These are phyloP conservation scores for Drosophila mimetica DNA, from an alignment of 2,888 invertebrate species.

Conservation along the genomic window DNA sequence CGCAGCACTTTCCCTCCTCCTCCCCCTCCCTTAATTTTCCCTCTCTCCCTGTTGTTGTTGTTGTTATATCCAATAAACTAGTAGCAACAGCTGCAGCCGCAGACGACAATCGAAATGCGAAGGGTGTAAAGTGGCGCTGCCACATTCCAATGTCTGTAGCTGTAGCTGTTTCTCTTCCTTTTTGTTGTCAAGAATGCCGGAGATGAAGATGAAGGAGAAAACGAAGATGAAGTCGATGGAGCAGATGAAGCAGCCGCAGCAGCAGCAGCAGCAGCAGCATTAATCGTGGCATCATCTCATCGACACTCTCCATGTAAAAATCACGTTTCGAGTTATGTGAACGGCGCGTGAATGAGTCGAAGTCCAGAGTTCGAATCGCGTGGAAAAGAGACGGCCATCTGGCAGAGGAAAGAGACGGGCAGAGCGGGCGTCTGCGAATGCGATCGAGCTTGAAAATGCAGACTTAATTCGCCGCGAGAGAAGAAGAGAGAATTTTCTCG, in stretches of 20 bases:
- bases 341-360: slow-evolving; percentile 72
- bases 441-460: slow-evolving; percentile 24
- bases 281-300: slow-evolving; percentile 41
- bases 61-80: slow-evolving; percentile 43
- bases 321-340: slow-evolving; percentile 76
- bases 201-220: slow-evolving; percentile 52
- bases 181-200: slow-evolving; percentile 61
- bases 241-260: slow-evolving; percentile 20
- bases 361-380: slow-evolving; percentile 32
- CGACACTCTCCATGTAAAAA: slow-evolving; percentile 60
- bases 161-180: slow-evolving; percentile 16
- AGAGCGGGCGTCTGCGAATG: slow-evolving; percentile 18
- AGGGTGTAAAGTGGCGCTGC: slow-evolving; percentile 60
- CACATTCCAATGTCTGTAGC: slow-evolving; percentile 56
- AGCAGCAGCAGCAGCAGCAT: slow-evolving; percentile 22
- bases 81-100: slow-evolving; percentile 53
- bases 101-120: slow-evolving; percentile 28
- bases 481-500: slow-evolving; percentile 17
- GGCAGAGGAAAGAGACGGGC: neutral
- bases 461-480: slow-evolving; percentile 11
- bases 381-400: neutral
- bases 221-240: slow-evolving; percentile 17
- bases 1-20: slow-evolving; percentile 9
- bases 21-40: slow-evolving; percentile 3
- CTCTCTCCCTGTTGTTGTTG: neutral